phyloP scores from a whole-genome alignment of 2,797 vertebrate genomes.

The Masticophis lateralis region DNA sequence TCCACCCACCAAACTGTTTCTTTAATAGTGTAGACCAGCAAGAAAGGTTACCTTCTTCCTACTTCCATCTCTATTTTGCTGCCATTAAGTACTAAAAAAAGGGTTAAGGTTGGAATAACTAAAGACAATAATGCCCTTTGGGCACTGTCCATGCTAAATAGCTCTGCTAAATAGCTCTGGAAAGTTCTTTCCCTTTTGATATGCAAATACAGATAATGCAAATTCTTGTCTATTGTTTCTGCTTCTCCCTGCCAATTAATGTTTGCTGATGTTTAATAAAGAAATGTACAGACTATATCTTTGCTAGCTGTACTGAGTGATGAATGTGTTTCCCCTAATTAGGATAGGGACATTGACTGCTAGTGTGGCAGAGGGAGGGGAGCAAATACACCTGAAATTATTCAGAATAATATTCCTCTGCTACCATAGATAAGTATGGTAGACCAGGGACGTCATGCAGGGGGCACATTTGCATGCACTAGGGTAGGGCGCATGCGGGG shows the following conservation, averaged over 20 bases:
- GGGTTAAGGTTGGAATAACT: too few species aligned
- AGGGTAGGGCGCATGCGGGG: too few species aligned
- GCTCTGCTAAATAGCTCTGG: neutral
- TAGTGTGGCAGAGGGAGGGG: neutral
- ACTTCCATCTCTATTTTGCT: neutral
- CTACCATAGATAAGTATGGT: neutral
- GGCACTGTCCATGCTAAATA: too few species aligned
- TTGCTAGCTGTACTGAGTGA: neutral
- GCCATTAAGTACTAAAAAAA: neutral
- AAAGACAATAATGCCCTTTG: too few species aligned
- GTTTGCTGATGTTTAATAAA: neutral
- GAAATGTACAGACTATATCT: neutral
- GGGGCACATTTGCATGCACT: too few species aligned
- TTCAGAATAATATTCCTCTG: neutral
- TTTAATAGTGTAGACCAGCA: neutral
- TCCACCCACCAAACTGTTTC: neutral
- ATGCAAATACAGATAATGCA: neutral
- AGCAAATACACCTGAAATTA: neutral
- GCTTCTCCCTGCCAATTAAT: neutral
- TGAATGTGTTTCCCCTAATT: neutral
- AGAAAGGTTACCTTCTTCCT: neutral
- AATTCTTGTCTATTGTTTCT: neutral
- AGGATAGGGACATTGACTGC: neutral
- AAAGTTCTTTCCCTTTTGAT: neutral
- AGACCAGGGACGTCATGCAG: neutral